Evolutionary conservation across 2,888 invertebrate genomes (phyloP), one percentile per base, ranked within the genome.

Genomic region (Apodemia mormo): DNA sequence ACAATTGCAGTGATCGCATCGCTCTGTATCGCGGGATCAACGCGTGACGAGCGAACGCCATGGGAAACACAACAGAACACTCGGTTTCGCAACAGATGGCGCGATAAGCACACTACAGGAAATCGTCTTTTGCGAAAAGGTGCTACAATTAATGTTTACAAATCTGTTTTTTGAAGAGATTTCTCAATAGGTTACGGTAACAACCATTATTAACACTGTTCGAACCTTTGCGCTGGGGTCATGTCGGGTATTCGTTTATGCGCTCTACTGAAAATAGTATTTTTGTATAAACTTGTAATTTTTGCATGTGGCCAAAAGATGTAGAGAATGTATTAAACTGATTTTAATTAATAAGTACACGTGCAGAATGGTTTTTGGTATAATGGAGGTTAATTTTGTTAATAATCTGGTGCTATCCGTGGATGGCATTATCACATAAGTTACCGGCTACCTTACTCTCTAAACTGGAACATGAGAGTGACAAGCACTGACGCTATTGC

Each of bases 101-200:
- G 58, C 61, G 61, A 64, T 64, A 64, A 64, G 33, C 61, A n/a
- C 33, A 37, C 52, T 54, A 54, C 61, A 64, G 61, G 61, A 64
- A 64, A 64, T 64, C 33, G 61, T 64, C 33, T 64, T 64, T 64
- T 37, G 61, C 61, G 61, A 64, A 64, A 64, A 64, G 61, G 61
- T 33, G 61, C 33, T 64, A 64, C 33, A 64, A 64, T 64, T 8
- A 64, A 64, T 37, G 61, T 64, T 64, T 37, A 64, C 61, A 37
- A 64, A 64, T 37, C 33, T 30, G 58, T 58, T 64, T 64, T 64
- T 64, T 37, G 37, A 64, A 58, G 30, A 30, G n/a, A 52, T 52
- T 52, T 52, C 52, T 4, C 52, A 52, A 52, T 52, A 52, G 52
- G 52, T 52, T 52, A 52, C n/a, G 2, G n/a, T 52, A 52, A n/a